Evolutionary conservation across 2,113 vertebrate species (phyloP), one percentile per base, ranked within the genome.

Genomic region (Garra rufa): DNA sequence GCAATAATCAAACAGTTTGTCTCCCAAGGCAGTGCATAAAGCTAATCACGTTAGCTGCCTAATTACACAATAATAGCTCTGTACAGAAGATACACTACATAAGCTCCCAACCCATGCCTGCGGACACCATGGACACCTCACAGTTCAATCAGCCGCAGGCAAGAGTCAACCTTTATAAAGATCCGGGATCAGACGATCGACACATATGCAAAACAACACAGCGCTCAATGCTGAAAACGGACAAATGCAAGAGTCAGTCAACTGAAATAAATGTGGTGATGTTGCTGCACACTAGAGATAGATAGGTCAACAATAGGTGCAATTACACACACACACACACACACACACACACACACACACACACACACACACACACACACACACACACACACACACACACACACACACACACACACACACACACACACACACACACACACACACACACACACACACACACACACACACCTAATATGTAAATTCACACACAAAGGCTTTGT

Each of bases 21-120:
- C 9, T 44, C 41, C 34, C 3, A 34, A 78, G 28, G 17, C 83
- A n/a, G 43, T 34, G 74, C 28, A 15, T 69, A 81, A 85, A 50
- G 57, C 21, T 63, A 83, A 89, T 82, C 81, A 46, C n/a, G 82
- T 90, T 87, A 89, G 44, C 84, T 43, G 84, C 81, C 83, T 91
- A 87, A 89, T 88, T 86, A 77, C 87, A 81, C 89, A 84, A 34
- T 80, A 87, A 19, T 26, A 84, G 65, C 76, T 26, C 59, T 14
- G 83, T 44, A 69, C 30, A 67, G 26, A 50, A 81, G 57, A 86
- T 83, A 30, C 73, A 7, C 1, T 52, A 52, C 5, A 50, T 15
- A 15, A 28, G 70, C 6, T 28, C 26, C 7, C 59, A 14, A 9
- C 67, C 15, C 46, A 0, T 6, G n/a, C 44, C 44, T 9, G 26